Evolutionary conservation across 2,113 vertebrate species (phyloP).

Genomic region (Anser brachyrhynchus): DNA sequence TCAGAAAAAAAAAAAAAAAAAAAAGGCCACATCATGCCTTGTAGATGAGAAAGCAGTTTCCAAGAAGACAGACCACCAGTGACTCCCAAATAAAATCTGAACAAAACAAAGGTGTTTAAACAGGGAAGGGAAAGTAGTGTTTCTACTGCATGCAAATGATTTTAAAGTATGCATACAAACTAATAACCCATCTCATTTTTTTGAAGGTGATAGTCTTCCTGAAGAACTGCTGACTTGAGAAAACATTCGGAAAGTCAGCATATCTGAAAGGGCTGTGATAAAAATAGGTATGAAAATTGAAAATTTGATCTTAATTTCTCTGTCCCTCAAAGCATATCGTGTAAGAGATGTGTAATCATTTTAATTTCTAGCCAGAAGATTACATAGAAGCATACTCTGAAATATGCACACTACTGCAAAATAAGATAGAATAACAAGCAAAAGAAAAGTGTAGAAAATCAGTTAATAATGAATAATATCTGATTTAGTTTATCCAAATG

Average conservation of each 20-base stretch:
- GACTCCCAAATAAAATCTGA: not conserved
- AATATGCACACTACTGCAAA: not conserved
- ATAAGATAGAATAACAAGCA: not conserved
- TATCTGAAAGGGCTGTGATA: not conserved
- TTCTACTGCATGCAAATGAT: not conserved
- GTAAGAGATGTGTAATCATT: not conserved
- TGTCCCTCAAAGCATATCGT: not conserved
- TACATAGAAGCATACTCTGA: not conserved
- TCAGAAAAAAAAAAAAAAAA: not conserved
- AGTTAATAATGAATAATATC: not conserved
- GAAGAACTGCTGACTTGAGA: conserved; percentile 35
- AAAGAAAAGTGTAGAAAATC: not conserved
- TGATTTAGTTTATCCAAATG: not conserved
- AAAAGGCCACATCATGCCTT: not conserved
- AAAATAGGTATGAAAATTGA: conserved; percentile 24
- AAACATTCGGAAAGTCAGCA: not conserved
- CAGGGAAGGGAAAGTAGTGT: not conserved
- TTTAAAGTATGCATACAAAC: not conserved
- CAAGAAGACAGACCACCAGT: not conserved
- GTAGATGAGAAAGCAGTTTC: not conserved
- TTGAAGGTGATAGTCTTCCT: conserved; percentile 4
- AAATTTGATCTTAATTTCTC: conserved; percentile 42
- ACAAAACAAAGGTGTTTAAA: not conserved
- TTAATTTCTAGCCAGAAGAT: conserved; percentile 9
- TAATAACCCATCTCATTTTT: not conserved